A percentile compares a stretch with the other conserved stretches of the same genome.
Conservation (phyloP, 2,797 vertebrate genomes). For the Helarctos malayanus region DNA sequence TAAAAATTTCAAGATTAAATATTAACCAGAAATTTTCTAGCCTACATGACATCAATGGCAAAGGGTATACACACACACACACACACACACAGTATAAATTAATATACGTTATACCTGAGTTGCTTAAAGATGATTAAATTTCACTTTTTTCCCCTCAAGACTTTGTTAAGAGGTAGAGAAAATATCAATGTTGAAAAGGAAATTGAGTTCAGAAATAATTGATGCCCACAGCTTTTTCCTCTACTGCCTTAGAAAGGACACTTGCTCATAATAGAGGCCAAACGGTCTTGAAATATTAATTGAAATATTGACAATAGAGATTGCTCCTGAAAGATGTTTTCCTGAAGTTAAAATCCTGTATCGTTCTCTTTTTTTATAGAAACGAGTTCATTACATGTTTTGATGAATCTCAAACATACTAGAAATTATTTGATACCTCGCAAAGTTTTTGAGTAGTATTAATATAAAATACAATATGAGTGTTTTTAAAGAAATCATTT, state of each 20-base stretch:
- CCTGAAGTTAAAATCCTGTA: background rate
- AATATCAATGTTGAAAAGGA: constrained; percentile 45
- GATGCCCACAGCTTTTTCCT: background rate
- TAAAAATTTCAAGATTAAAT: constrained; percentile 36
- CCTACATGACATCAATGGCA: background rate
- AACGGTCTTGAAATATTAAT: constrained; percentile 23
- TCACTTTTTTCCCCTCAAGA: background rate
- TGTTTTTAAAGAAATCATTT: constrained; percentile 28
- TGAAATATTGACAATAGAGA: background rate
- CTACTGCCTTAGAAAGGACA: background rate
- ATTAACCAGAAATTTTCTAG: constrained; percentile 33
- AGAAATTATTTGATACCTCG: background rate
- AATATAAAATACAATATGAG: background rate
- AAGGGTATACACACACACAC: background rate
- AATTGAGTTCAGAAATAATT: constrained; percentile 57
- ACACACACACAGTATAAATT: background rate
- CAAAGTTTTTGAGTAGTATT: background rate
- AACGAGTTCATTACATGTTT: constrained; percentile 26
- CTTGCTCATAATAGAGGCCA: background rate
- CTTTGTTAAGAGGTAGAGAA: constrained; percentile 21
- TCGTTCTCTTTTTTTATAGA: constrained; percentile 36
- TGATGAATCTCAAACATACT: constrained; percentile 11
- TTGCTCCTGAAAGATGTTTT: background rate
- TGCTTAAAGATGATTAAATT: background rate
- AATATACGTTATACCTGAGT: background rate